A percentile compares a stretch with the other conserved stretches of the same genome.
Conservation (phyloP, 2,113 vertebrate genomes). For the Myotis davidii region DNA sequence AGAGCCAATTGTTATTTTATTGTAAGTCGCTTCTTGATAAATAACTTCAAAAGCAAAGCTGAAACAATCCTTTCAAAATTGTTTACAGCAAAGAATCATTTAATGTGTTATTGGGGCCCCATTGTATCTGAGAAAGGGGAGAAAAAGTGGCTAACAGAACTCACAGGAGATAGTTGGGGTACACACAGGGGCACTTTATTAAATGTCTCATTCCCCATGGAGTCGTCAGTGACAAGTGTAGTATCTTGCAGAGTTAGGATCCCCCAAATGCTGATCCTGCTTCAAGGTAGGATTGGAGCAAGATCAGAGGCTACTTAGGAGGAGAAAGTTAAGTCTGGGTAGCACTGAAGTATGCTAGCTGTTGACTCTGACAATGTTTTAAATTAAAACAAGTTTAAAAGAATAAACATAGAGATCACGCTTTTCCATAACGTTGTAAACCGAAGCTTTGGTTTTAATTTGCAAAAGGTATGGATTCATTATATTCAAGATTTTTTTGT, state of each 20-base stretch:
- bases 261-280: neutral
- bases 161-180: neutral
- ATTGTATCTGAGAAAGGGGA: neutral
- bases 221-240: neutral
- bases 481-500: neutral
- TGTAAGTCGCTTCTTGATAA: constrained; percentile 12
- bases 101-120: neutral
- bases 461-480: neutral
- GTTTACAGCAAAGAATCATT: neutral
- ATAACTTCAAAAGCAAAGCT: constrained; percentile 47
- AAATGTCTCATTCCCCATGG: neutral
- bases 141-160: neutral
- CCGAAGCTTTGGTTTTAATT: constrained; percentile 51
- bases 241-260: neutral
- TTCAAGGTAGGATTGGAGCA: neutral
- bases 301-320: neutral
- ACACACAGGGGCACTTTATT: neutral
- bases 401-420: neutral
- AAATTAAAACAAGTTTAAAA: constrained; percentile 32
- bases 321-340: neutral
- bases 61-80: constrained; percentile 20
- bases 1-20: constrained; percentile 37
- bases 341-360: constrained; percentile 28
- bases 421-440: neutral
- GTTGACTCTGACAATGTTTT: neutral